A percentile compares a stretch with the other conserved stretches of the same genome.
Evolutionary conservation across 2,797 vertebrate species (phyloP).

Genomic region (Rhinogobio ventralis): DNA sequence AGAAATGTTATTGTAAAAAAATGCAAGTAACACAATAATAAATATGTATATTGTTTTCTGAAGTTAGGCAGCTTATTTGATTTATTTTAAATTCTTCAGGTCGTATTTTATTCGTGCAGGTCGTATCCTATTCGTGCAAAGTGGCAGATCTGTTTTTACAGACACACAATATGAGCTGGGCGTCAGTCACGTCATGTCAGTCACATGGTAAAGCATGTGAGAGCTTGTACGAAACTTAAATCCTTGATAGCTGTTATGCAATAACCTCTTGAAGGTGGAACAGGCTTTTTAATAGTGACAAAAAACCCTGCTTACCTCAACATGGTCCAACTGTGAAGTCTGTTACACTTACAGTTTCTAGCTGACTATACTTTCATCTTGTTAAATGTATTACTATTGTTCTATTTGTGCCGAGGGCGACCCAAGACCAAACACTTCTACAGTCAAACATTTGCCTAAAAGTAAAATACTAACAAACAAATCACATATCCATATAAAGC

Average conservation of each 20-base stretch:
- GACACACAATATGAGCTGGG: constrained; percentile 8
- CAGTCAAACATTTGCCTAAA: background rate
- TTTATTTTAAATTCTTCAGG: background rate
- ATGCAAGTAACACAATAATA: background rate
- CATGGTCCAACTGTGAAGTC: background rate
- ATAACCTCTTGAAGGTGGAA: constrained; percentile 19
- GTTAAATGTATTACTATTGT: background rate
- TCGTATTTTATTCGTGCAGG: background rate
- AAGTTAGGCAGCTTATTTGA: background rate
- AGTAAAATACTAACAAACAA: background rate
- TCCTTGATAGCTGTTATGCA: constrained; percentile 30
- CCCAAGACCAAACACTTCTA: constrained; percentile 13
- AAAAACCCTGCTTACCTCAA: background rate
- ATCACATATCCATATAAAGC: background rate
- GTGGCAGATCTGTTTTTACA: constrained; percentile 6
- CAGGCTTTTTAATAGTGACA: background rate
- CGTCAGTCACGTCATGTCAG: constrained; percentile 3
- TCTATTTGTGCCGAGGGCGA: background rate
- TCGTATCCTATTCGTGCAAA: background rate
- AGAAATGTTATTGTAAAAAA: background rate
- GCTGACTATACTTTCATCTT: background rate
- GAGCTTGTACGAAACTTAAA: constrained; percentile 16
- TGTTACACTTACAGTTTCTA: constrained; percentile 5
- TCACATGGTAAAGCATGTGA: constrained; percentile 36
- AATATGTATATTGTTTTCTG: background rate